Percentiles rank a stretch among this genome's conserved stretches.
Conservation (phyloP, 2,113 vertebrate species). For the Shinisaurus crocodilurus region DNA sequence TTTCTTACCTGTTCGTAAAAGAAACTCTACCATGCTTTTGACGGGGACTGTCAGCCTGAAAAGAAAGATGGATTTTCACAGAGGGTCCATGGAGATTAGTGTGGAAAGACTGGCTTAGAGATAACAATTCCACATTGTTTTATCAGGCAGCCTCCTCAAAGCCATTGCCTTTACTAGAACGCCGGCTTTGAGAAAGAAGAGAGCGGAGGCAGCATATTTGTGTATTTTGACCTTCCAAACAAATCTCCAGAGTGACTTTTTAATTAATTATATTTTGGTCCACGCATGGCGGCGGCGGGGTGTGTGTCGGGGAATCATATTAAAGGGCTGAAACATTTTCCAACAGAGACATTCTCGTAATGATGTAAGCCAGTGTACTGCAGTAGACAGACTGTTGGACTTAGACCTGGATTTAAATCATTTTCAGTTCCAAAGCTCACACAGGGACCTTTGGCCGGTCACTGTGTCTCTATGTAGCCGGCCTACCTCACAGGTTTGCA, state of each 20-base stretch:
- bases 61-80: slow-evolving; percentile 44
- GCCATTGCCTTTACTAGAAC: neutral
- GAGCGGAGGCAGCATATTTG: slow-evolving; percentile 21
- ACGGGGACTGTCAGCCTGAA: slow-evolving; percentile 2
- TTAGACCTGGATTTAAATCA: neutral
- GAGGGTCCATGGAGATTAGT: slow-evolving; percentile 35
- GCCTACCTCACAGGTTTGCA: neutral
- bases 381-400: neutral
- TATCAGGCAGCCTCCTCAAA: slow-evolving; percentile 46
- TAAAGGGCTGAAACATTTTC: neutral
- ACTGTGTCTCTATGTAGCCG: too few relatives aligned
- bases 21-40: neutral
- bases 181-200: accelerated
- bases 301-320: too few relatives aligned
- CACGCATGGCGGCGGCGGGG: neutral
- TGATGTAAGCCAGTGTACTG: neutral
- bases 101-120: slow-evolving; percentile 45
- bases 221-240: slow-evolving; percentile 45
- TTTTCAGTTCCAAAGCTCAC: neutral
- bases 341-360: neutral
- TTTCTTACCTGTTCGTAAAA: neutral
- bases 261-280: slow-evolving; percentile 5
- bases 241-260: neutral
- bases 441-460: neutral
- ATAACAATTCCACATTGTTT: slow-evolving; percentile 45